These are phyloP conservation scores for Blennius ocellaris DNA, from an alignment of 2,113 vertebrate species.

Conservation along the genomic window DNA sequence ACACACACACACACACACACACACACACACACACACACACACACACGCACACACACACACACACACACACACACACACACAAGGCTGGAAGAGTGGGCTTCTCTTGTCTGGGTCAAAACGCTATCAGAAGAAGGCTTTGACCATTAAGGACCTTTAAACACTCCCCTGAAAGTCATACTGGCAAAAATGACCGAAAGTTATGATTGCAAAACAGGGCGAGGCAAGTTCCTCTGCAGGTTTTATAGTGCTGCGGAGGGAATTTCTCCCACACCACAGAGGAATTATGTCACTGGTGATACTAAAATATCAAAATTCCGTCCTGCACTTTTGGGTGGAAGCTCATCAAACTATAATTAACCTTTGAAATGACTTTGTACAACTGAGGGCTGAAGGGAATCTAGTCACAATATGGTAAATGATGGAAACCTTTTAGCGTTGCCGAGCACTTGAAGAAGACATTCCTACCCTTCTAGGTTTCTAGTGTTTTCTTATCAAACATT, in stretches of 20 bases:
- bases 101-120: constrained; percentile 58
- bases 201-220: constrained; percentile 64
- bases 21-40: constrained; percentile 40
- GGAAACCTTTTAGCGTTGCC: constrained; percentile 30
- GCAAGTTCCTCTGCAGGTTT: constrained; percentile 52
- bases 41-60: constrained; percentile 55
- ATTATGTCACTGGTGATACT: constrained; percentile 42
- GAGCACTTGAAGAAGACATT: constrained; percentile 5
- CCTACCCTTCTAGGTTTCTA: constrained; percentile 9
- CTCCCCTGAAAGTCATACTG: constrained; percentile 35
- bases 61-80: constrained; percentile 38
- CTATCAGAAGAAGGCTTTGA: constrained; percentile 49
- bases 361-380: constrained; percentile 38
- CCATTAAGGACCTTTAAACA: constrained; percentile 50
- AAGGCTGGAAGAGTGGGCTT: constrained; percentile 59
- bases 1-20: constrained; percentile 52
- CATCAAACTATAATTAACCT: constrained; percentile 58
- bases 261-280: constrained; percentile 61
- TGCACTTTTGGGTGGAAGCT: constrained; percentile 36
- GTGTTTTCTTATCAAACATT: background rate
- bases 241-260: constrained; percentile 53
- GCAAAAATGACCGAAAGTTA: constrained; percentile 48
- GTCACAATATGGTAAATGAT: constrained; percentile 30
- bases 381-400: constrained; percentile 41
- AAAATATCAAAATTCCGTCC: constrained; percentile 59